Conservation (phyloP, 2,888 invertebrate species). For the Physocephala rufipes region DNA sequence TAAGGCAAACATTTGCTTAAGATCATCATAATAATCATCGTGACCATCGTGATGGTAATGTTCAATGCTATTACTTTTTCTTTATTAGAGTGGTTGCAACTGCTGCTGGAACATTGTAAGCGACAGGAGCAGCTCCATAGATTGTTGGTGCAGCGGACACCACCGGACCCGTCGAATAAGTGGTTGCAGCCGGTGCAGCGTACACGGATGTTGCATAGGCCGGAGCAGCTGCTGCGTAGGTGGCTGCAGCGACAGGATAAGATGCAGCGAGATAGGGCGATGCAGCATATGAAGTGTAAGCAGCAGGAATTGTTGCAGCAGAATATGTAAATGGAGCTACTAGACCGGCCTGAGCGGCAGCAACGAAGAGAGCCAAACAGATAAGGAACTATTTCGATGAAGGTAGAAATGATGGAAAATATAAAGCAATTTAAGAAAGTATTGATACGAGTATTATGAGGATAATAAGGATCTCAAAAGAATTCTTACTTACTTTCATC, state of each 20-base stretch:
- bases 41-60: not conserved
- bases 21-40: not conserved
- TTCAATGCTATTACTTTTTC: constrained; percentile 16
- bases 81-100: constrained; percentile 21
- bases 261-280: constrained; percentile 42
- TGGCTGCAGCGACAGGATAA: constrained; percentile 43
- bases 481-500: constrained; percentile 41
- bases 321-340: constrained; percentile 46
- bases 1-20: no score
- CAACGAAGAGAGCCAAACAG: constrained; percentile 57
- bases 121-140: constrained; percentile 18
- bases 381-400: constrained; percentile 53
- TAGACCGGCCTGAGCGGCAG: constrained; percentile 56
- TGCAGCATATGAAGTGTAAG: constrained; percentile 41
- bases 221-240: constrained; percentile 44
- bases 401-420: not conserved
- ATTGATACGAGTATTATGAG: no score
- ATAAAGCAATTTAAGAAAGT: no score
- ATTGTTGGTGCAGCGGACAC: constrained; percentile 39
- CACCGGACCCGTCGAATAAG: constrained; percentile 41
- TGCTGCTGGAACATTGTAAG: constrained; percentile 19
- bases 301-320: constrained; percentile 40
- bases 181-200: constrained; percentile 45
- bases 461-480: not conserved
- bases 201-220: constrained; percentile 41